Base-by-base conservation (phyloP, 2,888 invertebrate species). In the Diaprepes abbreviatus region DNA sequence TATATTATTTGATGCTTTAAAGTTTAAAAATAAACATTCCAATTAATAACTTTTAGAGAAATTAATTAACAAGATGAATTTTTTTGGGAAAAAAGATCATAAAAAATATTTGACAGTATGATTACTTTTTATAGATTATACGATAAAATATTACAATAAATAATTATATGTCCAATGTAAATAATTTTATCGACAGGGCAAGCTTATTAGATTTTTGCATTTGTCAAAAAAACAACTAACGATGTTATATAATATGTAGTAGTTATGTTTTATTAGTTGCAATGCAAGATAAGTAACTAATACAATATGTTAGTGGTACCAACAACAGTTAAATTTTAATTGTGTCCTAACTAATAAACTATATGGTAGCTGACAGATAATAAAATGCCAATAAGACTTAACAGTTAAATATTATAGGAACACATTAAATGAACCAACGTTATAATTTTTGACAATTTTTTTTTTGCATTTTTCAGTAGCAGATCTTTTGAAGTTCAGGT, bases 91-190 rank as follows among this genome's bases (percentile, higher is more conserved):
- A 36, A 14, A 36, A 54, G 36, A 54, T 12, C 12, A 35, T 54
- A 54, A 35, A 54, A 54, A 12, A 17, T 17, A 17, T 33, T 31
- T 35, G 6, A 35, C 21, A 54, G 19, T 54, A 33, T 1, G 9
- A 19, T 52, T 54, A 54, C 21, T 54, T 54, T 54, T 54, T 54
- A n/a, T 54, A 36, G 54, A n/a, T 14, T 35, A 36, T 33, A 36
- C 9, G 6, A 35, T 33, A 35, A 19, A 16, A 35, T 17, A 54
- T 33, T 48, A 48, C 40, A 35, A 35, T 43, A 19, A 43, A 43
- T 43, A 4, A 54, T 16, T 33, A 19, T 33, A 35, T 54, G 38
- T 55, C 38, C 38, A 55, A 36, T 55, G 38, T 55, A 55, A 10
- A 35, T 33, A 35, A n/a, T n/a, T 52, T 12, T 55, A 36, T 21